These are phyloP conservation scores for Odontophorus gujanensis DNA, from an alignment of 2,113 vertebrate genomes.

Conservation along the genomic window DNA sequence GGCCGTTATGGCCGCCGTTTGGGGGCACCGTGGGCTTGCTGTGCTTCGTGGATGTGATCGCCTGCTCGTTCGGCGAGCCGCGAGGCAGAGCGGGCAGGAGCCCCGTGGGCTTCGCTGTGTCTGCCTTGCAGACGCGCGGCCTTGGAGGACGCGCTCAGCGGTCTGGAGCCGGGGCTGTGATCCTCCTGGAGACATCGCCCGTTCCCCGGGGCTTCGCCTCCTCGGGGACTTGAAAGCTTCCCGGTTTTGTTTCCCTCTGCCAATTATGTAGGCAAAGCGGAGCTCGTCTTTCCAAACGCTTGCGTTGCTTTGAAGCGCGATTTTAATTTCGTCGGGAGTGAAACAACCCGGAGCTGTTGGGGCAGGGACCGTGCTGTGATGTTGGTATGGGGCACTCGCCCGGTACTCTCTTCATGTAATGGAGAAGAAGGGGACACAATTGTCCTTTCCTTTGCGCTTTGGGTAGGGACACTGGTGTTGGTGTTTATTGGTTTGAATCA, in stretches of 20 bases:
- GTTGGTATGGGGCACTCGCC: not conserved
- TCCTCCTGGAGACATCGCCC: not conserved
- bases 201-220: not conserved
- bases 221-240: not conserved
- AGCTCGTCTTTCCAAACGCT: not conserved
- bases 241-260: not conserved
- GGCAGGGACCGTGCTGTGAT: not conserved
- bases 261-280: not conserved
- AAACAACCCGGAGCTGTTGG: not conserved
- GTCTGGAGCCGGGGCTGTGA: not conserved
- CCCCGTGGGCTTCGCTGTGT: no score
- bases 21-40: no score
- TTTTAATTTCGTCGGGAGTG: not conserved
- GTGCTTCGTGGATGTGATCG: no score
- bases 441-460: not conserved
- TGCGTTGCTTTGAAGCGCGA: accelerated
- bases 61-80: no score
- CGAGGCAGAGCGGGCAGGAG: no score
- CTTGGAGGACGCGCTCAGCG: not conserved
- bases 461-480: not conserved
- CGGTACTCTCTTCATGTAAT: not conserved
- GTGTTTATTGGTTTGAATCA: no score
- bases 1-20: no score
- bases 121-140: not conserved
- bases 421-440: accelerated